phyloP scores from a whole-genome alignment of 2,113 vertebrate species.

The Equus quagga region DNA sequence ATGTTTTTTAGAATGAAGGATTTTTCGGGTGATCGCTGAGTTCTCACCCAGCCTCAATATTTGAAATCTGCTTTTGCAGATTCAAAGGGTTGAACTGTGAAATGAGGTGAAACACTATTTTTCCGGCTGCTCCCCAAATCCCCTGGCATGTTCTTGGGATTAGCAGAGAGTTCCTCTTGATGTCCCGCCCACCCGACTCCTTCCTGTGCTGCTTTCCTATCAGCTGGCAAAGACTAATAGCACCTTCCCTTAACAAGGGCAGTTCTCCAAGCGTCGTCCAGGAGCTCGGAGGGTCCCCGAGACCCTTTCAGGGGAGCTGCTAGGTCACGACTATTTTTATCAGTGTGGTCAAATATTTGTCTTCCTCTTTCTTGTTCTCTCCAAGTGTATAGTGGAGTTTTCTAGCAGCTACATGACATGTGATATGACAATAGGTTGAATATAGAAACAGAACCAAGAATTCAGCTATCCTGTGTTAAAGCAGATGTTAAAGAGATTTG shows the following conservation, averaged over 20 bases:
- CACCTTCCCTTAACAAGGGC: accelerated
- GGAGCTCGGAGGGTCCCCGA: not conserved
- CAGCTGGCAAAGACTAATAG: not conserved
- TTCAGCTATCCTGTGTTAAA: not conserved
- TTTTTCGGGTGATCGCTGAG: not conserved
- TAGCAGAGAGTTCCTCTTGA: not conserved
- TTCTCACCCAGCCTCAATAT: not conserved
- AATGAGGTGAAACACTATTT: not conserved
- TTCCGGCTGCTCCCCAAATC: not conserved
- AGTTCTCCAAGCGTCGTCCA: not conserved
- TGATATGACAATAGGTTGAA: not conserved
- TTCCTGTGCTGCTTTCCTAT: not conserved
- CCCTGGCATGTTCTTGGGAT: not conserved
- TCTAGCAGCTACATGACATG: not conserved
- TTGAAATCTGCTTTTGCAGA: not conserved
- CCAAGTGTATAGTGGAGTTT: not conserved
- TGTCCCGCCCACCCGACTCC: accelerated
- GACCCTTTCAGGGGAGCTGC: not conserved
- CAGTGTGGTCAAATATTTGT: not conserved
- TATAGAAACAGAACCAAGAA: not conserved
- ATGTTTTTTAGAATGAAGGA: not conserved
- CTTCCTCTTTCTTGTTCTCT: not conserved
- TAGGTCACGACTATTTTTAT: not conserved
- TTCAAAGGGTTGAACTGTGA: not conserved
- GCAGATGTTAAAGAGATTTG: not conserved